These are phyloP conservation scores for Callithrix jacchus DNA, from an alignment of 2,113 vertebrate species.

Conservation along the genomic window DNA sequence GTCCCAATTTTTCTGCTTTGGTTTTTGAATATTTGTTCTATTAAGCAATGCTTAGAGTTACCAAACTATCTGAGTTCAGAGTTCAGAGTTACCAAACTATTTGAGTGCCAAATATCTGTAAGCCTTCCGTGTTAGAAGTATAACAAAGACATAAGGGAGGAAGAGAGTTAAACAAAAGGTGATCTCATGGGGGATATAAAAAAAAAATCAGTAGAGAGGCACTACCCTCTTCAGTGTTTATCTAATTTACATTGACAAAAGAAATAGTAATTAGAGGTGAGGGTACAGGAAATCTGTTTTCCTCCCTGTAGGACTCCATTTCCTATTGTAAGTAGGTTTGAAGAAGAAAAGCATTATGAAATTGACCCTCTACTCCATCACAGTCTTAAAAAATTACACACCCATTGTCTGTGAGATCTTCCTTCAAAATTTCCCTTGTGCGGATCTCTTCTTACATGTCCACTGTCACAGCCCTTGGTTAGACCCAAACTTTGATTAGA, in stretches of 20 bases:
- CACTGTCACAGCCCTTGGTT: background rate
- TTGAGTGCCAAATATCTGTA: constrained; percentile 19
- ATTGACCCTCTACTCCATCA: background rate
- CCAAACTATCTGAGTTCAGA: background rate
- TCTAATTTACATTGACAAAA: constrained; percentile 61
- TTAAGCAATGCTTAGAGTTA: constrained; percentile 28
- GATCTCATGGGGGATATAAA: constrained; percentile 61
- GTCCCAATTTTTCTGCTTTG: background rate
- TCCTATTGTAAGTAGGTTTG: background rate
- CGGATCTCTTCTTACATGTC: background rate
- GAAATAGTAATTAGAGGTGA: constrained; percentile 62
- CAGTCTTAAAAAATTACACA: background rate
- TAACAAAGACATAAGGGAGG: constrained; percentile 53
- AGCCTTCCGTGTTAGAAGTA: constrained; percentile 54
- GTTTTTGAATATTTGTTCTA: constrained; percentile 44
- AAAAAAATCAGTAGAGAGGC: constrained; percentile 58
- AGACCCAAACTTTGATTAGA: background rate
- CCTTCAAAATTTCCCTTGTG: background rate
- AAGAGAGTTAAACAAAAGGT: constrained; percentile 63
- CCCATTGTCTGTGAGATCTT: background rate
- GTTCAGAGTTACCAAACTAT: constrained; percentile 4
- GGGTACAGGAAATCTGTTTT: constrained; percentile 66
- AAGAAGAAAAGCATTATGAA: constrained; percentile 40
- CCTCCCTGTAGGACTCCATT: constrained; percentile 31
- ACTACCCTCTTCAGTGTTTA: constrained; percentile 18